Conservation (phyloP, 2,113 vertebrate genomes). For the Ursus arctos region DNA sequence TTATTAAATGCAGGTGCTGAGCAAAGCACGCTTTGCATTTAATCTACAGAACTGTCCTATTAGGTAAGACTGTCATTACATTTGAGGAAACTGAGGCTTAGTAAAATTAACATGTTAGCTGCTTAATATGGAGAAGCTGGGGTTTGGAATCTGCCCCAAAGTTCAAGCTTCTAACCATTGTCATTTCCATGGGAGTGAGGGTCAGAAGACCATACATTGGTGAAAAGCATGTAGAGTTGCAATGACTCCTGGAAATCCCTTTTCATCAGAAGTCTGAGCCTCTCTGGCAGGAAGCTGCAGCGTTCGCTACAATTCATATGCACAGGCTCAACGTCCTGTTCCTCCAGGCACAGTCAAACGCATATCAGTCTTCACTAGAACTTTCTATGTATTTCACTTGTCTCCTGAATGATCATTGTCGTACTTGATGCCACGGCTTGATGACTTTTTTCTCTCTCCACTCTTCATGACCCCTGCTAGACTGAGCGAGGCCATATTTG, state of each 20-base stretch:
- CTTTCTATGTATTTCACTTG: neutral
- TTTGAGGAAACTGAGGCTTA: constrained; percentile 50
- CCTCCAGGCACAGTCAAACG: neutral
- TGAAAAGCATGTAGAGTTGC: neutral
- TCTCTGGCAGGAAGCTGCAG: neutral
- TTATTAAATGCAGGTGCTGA: constrained; percentile 76
- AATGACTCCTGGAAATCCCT: constrained; percentile 45
- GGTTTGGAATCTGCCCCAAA: constrained; percentile 2
- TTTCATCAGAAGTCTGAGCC: neutral
- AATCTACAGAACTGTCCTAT: neutral
- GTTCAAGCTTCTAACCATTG: neutral
- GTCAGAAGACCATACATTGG: neutral
- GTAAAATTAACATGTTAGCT: neutral
- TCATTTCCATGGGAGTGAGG: neutral
- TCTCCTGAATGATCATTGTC: neutral
- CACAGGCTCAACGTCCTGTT: neutral
- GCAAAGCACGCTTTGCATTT: neutral
- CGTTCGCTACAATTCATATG: neutral
- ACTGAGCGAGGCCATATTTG: neutral
- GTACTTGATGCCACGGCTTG: neutral
- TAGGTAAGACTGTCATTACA: neutral
- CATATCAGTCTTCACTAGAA: neutral
- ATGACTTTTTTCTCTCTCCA: neutral
- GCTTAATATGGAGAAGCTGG: neutral
- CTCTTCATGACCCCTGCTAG: neutral